These are phyloP conservation scores for Pongo pygmaeus DNA, from an alignment of 2,113 vertebrate species.

Conservation along the genomic window DNA sequence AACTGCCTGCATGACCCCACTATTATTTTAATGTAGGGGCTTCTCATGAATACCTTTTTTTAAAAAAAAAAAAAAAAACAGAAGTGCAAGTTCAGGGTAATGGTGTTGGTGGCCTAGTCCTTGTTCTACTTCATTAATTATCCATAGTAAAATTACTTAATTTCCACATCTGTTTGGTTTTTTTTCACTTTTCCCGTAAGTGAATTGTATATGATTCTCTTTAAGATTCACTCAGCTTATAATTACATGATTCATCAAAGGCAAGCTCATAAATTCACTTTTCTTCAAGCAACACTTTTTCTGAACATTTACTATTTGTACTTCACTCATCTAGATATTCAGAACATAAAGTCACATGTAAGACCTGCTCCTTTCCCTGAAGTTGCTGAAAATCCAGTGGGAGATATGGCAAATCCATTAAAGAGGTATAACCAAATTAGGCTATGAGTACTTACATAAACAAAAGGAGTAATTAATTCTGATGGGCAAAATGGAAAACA, in stretches of 20 bases:
- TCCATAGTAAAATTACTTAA: background rate
- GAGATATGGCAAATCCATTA: background rate
- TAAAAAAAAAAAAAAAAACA: background rate
- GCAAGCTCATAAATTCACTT: background rate
- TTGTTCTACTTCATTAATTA: background rate
- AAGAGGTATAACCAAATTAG: background rate
- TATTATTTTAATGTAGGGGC: background rate
- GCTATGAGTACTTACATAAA: background rate
- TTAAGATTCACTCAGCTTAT: background rate
- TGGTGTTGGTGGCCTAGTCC: background rate
- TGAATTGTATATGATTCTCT: background rate
- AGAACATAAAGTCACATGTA: background rate
- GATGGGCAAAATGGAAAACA: background rate
- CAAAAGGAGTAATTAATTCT: background rate
- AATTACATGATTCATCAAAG: conserved; percentile 16
- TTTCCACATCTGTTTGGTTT: background rate
- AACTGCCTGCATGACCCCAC: background rate
- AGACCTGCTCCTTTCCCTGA: background rate
- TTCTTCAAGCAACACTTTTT: background rate
- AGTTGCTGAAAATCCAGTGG: background rate
- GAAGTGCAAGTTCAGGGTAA: background rate
- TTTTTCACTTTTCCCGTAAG: background rate
- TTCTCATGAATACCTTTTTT: background rate
- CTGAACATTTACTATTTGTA: background rate
- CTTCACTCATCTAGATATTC: background rate